These are phyloP conservation scores for Pterois miles DNA, from an alignment of 2,797 vertebrate genomes.

Conservation along the genomic window DNA sequence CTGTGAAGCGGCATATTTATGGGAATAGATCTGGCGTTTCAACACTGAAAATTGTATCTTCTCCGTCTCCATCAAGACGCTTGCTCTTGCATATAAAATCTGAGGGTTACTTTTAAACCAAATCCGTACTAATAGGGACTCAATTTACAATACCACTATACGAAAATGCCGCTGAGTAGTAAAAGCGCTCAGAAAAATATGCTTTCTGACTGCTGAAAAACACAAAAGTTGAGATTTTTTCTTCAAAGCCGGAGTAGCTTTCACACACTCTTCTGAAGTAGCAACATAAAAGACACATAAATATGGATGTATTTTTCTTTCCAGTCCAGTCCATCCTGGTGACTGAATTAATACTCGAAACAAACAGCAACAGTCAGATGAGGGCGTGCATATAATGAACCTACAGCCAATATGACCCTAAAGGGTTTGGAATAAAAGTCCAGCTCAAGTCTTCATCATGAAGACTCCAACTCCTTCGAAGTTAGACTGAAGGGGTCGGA, in stretches of 20 bases:
- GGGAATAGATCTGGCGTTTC: slow-evolving; percentile 15
- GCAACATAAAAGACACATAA: slow-evolving; percentile 54
- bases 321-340: slow-evolving; percentile 6
- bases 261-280: slow-evolving; percentile 54
- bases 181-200: not conserved
- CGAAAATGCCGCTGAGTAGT: slow-evolving; percentile 6
- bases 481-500: slow-evolving; percentile 46
- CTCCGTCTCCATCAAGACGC: not conserved
- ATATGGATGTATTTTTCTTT: slow-evolving; percentile 48
- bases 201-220: slow-evolving; percentile 24
- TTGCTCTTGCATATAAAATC: not conserved
- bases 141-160: not conserved
- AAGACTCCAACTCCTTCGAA: slow-evolving; percentile 18
- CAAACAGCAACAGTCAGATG: slow-evolving; percentile 42
- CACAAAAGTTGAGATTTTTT: slow-evolving; percentile 37
- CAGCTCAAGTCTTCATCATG: slow-evolving; percentile 5
- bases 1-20: slow-evolving; percentile 18
- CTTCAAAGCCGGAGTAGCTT: slow-evolving; percentile 51
- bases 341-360: slow-evolving; percentile 38
- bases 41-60: slow-evolving; percentile 1
- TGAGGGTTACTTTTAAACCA: slow-evolving; percentile 15
- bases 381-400: slow-evolving; percentile 22
- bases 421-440: slow-evolving; percentile 18
- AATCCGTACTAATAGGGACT: slow-evolving; percentile 30
- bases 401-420: slow-evolving; percentile 6